Evolutionary conservation across 1,140 invertebrate species (phyloP).

Genomic region (Penaeus indicus): DNA sequence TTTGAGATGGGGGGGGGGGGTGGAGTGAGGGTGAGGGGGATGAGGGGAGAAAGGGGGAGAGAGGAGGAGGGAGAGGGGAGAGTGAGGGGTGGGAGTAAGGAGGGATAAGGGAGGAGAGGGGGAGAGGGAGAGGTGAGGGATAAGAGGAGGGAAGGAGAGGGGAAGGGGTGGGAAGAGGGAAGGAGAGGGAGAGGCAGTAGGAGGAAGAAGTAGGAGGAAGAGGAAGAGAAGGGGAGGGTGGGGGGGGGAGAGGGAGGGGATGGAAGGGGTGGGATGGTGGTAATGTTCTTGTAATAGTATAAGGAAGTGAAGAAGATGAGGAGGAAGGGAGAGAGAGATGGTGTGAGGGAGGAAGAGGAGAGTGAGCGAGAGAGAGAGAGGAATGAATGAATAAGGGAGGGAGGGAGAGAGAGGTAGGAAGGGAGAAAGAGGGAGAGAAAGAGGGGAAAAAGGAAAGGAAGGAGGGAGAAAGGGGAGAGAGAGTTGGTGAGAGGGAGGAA

Average conservation of each 20-base stretch:
- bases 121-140: no score
- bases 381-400: neutral
- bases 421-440: neutral
- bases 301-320: no score
- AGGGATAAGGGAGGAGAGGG: slow-evolving; percentile 2
- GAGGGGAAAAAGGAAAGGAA: no score
- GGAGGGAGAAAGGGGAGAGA: neutral
- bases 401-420: neutral
- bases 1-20: no score
- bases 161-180: neutral
- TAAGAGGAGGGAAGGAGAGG: neutral
- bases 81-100: neutral
- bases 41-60: no score
- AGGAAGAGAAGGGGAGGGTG: neutral
- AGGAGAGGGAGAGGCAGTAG: neutral
- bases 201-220: neutral
- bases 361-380: neutral
- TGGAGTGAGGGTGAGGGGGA: no score
- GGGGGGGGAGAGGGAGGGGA: neutral
- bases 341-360: neutral
- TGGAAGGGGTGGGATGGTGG: neutral
- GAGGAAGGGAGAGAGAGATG: no score
- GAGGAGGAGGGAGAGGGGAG: slow-evolving; percentile 1
- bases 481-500: neutral
- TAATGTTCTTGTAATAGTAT: neutral